Percentiles rank a stretch among this genome's conserved stretches.
phyloP scores from a whole-genome alignment of 2,113 vertebrate species.

The Morone saxatilis region DNA sequence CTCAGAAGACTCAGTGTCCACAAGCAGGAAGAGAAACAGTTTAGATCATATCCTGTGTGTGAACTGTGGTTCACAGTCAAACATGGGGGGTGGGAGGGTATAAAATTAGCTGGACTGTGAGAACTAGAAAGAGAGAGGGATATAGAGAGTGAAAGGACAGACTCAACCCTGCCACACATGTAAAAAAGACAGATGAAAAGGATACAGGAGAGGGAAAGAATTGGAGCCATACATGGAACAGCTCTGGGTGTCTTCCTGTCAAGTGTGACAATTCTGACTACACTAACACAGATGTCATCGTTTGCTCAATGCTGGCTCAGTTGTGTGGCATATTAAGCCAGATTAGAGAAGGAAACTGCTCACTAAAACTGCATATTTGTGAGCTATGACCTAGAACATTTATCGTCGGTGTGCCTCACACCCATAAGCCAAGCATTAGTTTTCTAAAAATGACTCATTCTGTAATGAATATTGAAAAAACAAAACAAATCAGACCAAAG shows the following conservation, averaged over 20 bases:
- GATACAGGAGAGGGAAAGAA: not conserved
- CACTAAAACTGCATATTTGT: conserved; percentile 35
- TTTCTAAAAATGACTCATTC: conserved; percentile 39
- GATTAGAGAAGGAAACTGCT: conserved; percentile 49
- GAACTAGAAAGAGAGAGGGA: conserved; percentile 42
- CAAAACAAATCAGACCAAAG: not conserved
- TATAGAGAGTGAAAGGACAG: not conserved
- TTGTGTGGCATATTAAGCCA: conserved; percentile 41
- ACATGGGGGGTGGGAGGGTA: conserved; percentile 35
- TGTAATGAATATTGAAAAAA: conserved; percentile 21
- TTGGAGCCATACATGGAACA: not conserved
- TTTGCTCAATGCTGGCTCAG: conserved; percentile 34
- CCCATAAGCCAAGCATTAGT: conserved; percentile 35
- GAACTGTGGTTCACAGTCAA: conserved; percentile 49
- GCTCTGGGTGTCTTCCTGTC: conserved; percentile 45
- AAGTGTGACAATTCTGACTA: conserved; percentile 20
- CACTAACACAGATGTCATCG: conserved; percentile 39
- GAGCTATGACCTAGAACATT: conserved; percentile 58
- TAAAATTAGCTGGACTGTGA: conserved; percentile 72
- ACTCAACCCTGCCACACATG: not conserved
- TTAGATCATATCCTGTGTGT: conserved; percentile 80
- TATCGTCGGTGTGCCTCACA: conserved; percentile 37
- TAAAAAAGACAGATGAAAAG: conserved; percentile 18
- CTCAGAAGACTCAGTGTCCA: conserved; percentile 60
- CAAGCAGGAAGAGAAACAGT: conserved; percentile 71